Evolutionary conservation across 1,140 invertebrate species (phyloP), one percentile per base, ranked within the genome.

Genomic region (Rhopalosiphum maidis): DNA sequence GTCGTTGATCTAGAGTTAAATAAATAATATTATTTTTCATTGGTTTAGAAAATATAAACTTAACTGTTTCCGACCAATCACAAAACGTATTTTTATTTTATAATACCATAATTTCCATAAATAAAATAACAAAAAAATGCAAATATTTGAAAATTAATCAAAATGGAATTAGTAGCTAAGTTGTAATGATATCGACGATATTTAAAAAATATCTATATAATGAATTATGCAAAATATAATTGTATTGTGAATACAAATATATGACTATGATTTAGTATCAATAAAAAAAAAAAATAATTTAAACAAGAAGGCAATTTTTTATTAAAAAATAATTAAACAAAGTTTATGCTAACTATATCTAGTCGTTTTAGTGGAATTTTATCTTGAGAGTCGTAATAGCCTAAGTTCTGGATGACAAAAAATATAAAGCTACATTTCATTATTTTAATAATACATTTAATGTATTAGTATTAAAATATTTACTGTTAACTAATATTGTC

Each of bases 1-100:
- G 22, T 15, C 4, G 30, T 68, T n/a, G 15, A 3, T 25, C 0
- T 11, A 9, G 0, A n/a, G 3, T n/a, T n/a, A n/a, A 68, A n/a
- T 18, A n/a, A 68, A 68, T n/a, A 6, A 11, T 6, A 11, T 60
- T 60, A 30, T 60, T 60, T 60, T 55, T 15, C 9, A 11, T 30
- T 11, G 1, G n/a, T 68, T n/a, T 68, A 30, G 4, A 68, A n/a
- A 68, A 68, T n/a, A 68, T n/a, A 4, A 5, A n/a, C 15, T 8
- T 8, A 82, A 35, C 18, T 23, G 7, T 35, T 82, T n/a, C 5
- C 35, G 7, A 83, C 23, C 7, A 83, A 83, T 37, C 77, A 83
- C 9, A 9, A 23, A 83, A 37, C 30, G 15, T 35, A 30, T 37
- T 23, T 83, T 83, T 37, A 9, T 82, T 82, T 37, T 7, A 82